phyloP scores from a whole-genome alignment of 2,797 vertebrate species.

The Sebastes hubbsi region DNA sequence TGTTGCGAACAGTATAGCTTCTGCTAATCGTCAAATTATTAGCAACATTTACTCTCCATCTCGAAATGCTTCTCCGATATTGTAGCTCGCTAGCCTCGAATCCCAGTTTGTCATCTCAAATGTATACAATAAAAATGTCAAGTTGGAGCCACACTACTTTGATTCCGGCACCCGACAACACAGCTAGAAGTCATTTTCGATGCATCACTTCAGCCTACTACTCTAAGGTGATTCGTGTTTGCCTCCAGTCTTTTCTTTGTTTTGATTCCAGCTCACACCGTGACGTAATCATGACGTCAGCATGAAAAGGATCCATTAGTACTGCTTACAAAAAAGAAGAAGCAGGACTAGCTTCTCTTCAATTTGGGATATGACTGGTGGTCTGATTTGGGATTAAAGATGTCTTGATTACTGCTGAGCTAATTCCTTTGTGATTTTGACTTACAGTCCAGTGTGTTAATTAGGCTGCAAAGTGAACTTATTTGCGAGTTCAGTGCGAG shows the following conservation, averaged over 20 bases:
- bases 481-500: neutral
- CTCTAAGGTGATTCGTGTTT: neutral
- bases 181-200: neutral
- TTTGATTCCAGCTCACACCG: neutral
- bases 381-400: slow-evolving; percentile 33
- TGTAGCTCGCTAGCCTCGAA: neutral
- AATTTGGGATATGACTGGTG: neutral
- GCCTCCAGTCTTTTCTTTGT: neutral
- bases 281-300: neutral
- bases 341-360: neutral
- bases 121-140: neutral
- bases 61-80: neutral
- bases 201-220: neutral
- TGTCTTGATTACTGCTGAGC: slow-evolving; percentile 37
- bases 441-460: slow-evolving; percentile 33
- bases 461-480: slow-evolving; percentile 32
- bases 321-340: neutral
- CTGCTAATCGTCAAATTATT: no score
- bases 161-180: neutral
- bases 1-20: no score
- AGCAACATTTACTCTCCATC: no score
- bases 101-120: neutral
- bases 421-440: slow-evolving; percentile 23
- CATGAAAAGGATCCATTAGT: neutral
- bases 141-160: no score